These are phyloP conservation scores for Pocillopora meandrina DNA, from an alignment of 92 coral and sea anemone species.

Conservation along the genomic window DNA sequence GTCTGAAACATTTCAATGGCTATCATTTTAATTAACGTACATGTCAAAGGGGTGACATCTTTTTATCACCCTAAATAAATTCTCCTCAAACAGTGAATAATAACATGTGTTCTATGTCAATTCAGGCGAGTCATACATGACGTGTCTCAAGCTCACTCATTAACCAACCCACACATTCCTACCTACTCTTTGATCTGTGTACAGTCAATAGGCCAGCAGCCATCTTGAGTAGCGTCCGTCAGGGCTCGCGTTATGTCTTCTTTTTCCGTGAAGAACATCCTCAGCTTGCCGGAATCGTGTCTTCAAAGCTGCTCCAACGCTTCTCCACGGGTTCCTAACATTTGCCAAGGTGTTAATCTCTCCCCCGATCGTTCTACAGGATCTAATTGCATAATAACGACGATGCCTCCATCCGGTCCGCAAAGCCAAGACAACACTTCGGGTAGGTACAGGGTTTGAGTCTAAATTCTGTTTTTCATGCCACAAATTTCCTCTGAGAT, in stretches of 20 bases:
- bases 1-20: conserved; percentile 88
- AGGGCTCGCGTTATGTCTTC: conserved; percentile 83
- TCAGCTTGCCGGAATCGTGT: conserved; percentile 86
- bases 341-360: conserved; percentile 85
- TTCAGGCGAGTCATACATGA: conserved; percentile 89
- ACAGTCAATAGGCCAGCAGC: conserved; percentile 86
- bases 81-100: conserved; percentile 97
- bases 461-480: conserved; percentile 1
- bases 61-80: conserved; percentile 98
- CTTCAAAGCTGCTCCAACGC: conserved; percentile 68
- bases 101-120: conserved; percentile 99
- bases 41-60: conserved; percentile 93
- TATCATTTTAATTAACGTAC: conserved; percentile 95
- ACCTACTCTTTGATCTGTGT: conserved; percentile 84
- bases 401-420: conserved; percentile 50
- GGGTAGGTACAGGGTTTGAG: conserved; percentile 31
- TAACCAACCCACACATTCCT: conserved; percentile 89
- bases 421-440: conserved; percentile 50
- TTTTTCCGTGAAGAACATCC: conserved; percentile 94
- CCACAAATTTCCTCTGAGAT: not conserved
- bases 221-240: conserved; percentile 82
- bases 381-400: conserved; percentile 49
- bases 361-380: conserved; percentile 52
- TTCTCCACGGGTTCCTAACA: conserved; percentile 69
- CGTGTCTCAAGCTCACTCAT: conserved; percentile 81